Conservation (phyloP, 2,888 invertebrate species). For the Gibbula magus region DNA sequence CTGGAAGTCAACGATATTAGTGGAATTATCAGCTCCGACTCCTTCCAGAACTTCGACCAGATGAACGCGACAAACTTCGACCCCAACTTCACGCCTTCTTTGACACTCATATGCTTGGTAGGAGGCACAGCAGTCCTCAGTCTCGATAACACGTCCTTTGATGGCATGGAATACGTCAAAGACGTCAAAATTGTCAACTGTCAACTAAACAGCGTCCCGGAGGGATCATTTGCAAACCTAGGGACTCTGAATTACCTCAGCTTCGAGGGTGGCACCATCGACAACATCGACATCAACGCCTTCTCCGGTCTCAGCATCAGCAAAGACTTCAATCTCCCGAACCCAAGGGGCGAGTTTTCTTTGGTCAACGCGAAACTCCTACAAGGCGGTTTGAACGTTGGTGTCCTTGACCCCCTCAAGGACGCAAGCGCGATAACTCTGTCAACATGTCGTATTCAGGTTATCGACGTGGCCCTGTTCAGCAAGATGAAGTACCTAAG, state of each 20-base stretch:
- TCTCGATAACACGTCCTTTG: background rate
- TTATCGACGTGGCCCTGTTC: background rate
- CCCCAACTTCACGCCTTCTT: background rate
- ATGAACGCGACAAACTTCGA: background rate
- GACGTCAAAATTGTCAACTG: background rate
- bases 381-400: background rate
- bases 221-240: background rate
- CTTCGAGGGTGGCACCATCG: background rate
- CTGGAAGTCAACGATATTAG: background rate
- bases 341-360: background rate
- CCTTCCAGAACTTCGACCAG: background rate
- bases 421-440: background rate
- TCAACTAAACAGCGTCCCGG: background rate
- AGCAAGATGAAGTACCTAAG: background rate
- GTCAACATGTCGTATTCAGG: background rate
- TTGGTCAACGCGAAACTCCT: background rate
- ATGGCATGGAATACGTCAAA: background rate
- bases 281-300: background rate
- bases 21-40: background rate
- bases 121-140: background rate
- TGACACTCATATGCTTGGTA: background rate
- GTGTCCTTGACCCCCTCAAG: background rate
- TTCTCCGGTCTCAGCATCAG: background rate
- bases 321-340: background rate
- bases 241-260: background rate